Base-by-base conservation (phyloP, 2,888 invertebrate species). In the Eristalinus sepulchralis region DNA sequence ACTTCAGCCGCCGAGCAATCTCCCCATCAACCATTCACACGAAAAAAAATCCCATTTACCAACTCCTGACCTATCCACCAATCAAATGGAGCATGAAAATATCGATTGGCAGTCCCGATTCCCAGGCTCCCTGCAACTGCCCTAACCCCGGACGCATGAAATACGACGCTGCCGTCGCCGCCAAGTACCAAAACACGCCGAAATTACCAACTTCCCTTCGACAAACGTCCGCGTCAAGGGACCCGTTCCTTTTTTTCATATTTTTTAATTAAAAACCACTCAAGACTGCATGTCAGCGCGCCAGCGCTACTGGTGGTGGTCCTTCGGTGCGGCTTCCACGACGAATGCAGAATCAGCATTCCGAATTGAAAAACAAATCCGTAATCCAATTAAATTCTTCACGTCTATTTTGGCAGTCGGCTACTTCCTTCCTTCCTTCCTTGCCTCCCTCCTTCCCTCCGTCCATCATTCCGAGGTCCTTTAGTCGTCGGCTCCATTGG, bases 351-450 rank as follows among this genome's bases (percentile, higher is more conserved):
- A 66, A 82, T 73, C 73, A 86, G 85, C 85, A 86, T 82, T 82
- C 39, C 47, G 82, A 85, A 85, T 85, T 63, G 64, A 73, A 83
- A 86, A 86, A 83, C 82, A 83, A 86, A 86, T 85, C 85, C 63
- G 75, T 79, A 83, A 83, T 83, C 73, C 78, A 86, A 86, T 86
- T 86, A 86, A 86, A 86, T 86, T 86, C 31, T 86, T 82, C 82
- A 73, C 82, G 82, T 82, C 85, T 86, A 86, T 86, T 60, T 86
- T 82, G 64, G 73, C 70, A 47, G 47, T 47, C 17, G 5, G 47
- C 47, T 47, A 47, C 47, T 47, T 47, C 17, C 47, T 47, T 47
- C 47, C 47, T 6, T 47, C 17, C 47, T 47, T 47, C 47, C 3
- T 39, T 76, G 72, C 53, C 55, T 68, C 27, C 24, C 60, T 59